Percentiles rank a stretch among this genome's conserved stretches.
Evolutionary conservation across 2,113 vertebrate species (phyloP).

Genomic region (Sinocyclocheilus anshuiensis): DNA sequence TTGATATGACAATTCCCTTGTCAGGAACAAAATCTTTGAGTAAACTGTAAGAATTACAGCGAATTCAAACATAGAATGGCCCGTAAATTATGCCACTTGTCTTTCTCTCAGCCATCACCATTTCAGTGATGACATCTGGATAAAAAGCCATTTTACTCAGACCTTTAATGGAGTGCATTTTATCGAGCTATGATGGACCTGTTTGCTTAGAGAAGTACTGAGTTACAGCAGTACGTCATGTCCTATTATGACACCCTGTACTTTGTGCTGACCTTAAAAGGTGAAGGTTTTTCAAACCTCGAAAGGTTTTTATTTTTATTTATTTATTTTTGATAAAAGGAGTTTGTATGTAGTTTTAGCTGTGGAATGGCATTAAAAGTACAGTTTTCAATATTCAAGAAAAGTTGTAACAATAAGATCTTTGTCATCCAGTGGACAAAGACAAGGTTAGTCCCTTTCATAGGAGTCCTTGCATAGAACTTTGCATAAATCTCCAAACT

Average conservation of each 20-base stretch:
- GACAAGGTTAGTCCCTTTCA: not conserved
- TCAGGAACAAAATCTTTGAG: not conserved
- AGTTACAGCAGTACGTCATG: not conserved
- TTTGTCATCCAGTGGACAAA: slow-evolving; percentile 4
- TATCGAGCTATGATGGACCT: slow-evolving; percentile 10
- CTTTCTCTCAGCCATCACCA: not conserved
- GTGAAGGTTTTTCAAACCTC: not conserved
- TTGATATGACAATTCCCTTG: not conserved
- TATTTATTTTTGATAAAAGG: not conserved
- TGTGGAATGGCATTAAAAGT: not conserved
- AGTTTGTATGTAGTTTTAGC: not conserved
- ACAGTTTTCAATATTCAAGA: not conserved
- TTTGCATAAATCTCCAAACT: not conserved
- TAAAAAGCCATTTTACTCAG: not conserved
- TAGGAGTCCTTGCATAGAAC: not conserved
- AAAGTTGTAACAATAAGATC: not conserved
- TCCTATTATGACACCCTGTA: slow-evolving; percentile 3
- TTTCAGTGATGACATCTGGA: not conserved
- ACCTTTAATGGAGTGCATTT: slow-evolving; percentile 19
- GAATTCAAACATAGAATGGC: not conserved
- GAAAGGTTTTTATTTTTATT: not conserved
- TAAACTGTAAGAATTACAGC: not conserved
- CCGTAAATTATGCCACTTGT: slow-evolving; percentile 8
- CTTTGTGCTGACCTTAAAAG: slow-evolving; percentile 10
- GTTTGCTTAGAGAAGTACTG: not conserved